phyloP scores from a whole-genome alignment of 2,888 invertebrate species.

The Nephrocerus scutellatus region DNA sequence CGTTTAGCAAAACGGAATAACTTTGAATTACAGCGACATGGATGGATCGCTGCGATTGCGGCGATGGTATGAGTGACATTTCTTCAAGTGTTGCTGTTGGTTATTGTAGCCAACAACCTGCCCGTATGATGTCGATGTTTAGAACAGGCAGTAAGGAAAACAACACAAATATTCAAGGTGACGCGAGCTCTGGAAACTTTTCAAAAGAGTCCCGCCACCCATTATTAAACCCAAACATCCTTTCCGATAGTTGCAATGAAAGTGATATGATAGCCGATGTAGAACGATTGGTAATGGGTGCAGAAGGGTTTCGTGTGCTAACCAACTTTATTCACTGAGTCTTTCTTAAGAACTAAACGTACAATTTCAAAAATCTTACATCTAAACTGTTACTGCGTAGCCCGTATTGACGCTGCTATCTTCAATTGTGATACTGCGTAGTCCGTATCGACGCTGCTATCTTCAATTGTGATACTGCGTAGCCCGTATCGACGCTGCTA shows the following conservation, averaged over 20 bases:
- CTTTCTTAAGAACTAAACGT: too few species aligned
- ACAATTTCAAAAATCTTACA: too few species aligned
- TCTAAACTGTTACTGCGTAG: too few species aligned
- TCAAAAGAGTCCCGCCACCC: constrained; percentile 43
- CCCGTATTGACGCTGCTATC: too few species aligned
- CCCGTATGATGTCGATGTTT: constrained; percentile 53
- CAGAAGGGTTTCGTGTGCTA: constrained; percentile 36
- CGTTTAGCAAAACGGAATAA: constrained; percentile 68
- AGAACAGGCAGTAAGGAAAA: constrained; percentile 70
- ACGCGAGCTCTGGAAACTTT: constrained; percentile 22
- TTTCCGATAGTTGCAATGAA: constrained; percentile 59
- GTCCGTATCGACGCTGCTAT: too few species aligned
- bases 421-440: too few species aligned
- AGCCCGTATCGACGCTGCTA: too few species aligned
- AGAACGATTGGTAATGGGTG: constrained; percentile 44
- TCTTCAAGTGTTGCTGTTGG: constrained; percentile 48
- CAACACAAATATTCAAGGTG: constrained; percentile 64
- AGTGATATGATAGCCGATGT: constrained; percentile 42
- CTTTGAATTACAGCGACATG: constrained; percentile 52
- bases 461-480: too few species aligned
- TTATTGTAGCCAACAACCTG: constrained; percentile 48
- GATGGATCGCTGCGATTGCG: constrained; percentile 50
- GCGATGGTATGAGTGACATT: constrained; percentile 52
- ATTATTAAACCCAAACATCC: constrained; percentile 57
- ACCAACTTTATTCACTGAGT: too few species aligned